Evolutionary conservation across 2,113 vertebrate species (phyloP).

Genomic region (Desmodus rotundus): DNA sequence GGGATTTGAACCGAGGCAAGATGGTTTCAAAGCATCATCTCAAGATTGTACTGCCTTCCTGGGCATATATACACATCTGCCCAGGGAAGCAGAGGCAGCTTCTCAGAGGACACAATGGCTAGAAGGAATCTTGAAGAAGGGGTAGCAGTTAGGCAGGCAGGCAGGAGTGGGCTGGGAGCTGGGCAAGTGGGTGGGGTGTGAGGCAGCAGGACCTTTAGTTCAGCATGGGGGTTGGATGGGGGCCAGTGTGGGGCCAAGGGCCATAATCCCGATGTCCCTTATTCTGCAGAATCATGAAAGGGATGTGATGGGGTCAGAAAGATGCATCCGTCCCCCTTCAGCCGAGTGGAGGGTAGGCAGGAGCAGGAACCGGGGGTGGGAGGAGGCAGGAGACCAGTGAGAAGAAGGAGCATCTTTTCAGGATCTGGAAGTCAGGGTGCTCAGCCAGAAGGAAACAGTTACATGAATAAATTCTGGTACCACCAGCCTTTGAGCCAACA

Average conservation of each 20-base stretch:
- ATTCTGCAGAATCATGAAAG: not conserved
- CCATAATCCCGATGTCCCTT: not conserved
- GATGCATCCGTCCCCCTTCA: not conserved
- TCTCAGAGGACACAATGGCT: not conserved
- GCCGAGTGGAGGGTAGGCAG: not conserved
- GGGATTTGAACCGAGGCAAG: not conserved
- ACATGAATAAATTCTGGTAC: not conserved
- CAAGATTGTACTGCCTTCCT: not conserved
- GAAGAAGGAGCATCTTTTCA: not conserved
- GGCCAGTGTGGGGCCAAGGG: not conserved
- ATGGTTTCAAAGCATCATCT: not conserved
- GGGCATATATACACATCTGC: too few species aligned
- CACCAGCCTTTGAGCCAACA: not conserved
- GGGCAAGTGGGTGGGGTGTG: not conserved
- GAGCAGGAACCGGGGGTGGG: not conserved
- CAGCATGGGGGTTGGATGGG: too few species aligned
- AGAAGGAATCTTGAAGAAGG: not conserved
- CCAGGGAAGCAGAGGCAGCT: not conserved
- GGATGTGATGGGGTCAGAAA: not conserved
- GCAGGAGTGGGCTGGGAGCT: not conserved
- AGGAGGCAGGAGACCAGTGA: not conserved
- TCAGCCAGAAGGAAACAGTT: not conserved
- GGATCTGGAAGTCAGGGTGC: not conserved
- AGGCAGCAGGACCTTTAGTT: not conserved
- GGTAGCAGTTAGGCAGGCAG: not conserved